Evolutionary conservation across 2,113 vertebrate genomes (phyloP), one percentile per base, ranked within the genome.

Genomic region (Apeltes quadracus): DNA sequence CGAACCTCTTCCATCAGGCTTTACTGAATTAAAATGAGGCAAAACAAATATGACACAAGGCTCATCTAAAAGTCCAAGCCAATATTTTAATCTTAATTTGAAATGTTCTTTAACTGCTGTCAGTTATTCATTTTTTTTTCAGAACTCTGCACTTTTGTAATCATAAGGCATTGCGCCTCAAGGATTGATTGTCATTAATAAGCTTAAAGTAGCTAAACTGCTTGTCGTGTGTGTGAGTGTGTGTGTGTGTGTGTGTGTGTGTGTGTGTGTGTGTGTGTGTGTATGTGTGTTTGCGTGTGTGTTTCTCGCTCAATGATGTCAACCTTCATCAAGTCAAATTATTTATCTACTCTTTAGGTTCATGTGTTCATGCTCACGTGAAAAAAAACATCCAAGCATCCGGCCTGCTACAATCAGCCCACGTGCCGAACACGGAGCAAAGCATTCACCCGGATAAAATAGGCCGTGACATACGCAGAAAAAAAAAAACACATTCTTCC

Each of bases 201-300:
- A 2, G 16, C 57, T 72, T 64, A 86, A 86, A 85, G 65, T 34
- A 74, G 72, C 61, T 82, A 78, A 72, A 71, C 70, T 78, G 83
- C 70, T 55, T 4, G 55, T 67, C 55, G 62, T 27, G 50, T 11
- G 9, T 20, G n/a, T n/a, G n/a, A n/a, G 0, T 48, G 18, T 48
- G 44, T 43, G 14, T 43, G 41, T 43, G 41, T 43, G 41, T 43
- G 41, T 43, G 41, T 43, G 41, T 43, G 41, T 43, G 44, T 46
- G 44, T 48, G 44, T 48, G 44, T 48, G 46, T 48, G 62, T 76
- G 58, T 76, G n/a, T 59, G 44, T 23, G 15, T 48, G 41, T 64
- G 51, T 38, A 58, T 73, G 66, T 14, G 54, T 55, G 8, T 53
- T 15, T 67, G 27, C 11, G 54, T 48, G 36, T 38, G 48, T 63